Evolutionary conservation across 2,797 vertebrate genomes (phyloP).

Genomic region (Anomalospiza imberbis): DNA sequence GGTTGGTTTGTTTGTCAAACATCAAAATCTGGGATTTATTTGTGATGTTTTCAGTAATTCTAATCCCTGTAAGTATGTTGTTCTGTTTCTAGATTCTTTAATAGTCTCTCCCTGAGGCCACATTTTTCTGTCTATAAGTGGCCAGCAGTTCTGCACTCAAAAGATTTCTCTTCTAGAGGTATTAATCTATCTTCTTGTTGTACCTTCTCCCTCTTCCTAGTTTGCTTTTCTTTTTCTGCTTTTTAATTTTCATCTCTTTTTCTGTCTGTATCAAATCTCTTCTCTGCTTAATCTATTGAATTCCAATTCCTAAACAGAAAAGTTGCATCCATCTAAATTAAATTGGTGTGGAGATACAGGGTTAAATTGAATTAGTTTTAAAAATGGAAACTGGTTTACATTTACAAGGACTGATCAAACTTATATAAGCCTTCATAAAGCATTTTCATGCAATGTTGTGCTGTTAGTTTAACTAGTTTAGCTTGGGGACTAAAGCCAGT

Average conservation of each 20-base stretch:
- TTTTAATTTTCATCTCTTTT: background rate
- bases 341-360: background rate
- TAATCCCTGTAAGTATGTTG: background rate
- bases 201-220: background rate
- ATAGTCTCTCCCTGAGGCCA: background rate
- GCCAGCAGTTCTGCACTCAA: background rate
- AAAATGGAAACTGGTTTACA: background rate
- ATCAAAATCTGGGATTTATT: background rate
- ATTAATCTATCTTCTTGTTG: background rate
- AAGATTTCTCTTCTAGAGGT: background rate
- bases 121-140: background rate
- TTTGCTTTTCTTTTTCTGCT: background rate
- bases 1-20: background rate
- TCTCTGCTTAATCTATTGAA: background rate
- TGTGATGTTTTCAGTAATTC: background rate
- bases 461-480: background rate
- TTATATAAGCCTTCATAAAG: background rate
- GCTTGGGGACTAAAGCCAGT: background rate
- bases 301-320: background rate
- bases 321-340: background rate
- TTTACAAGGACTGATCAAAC: background rate
- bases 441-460: background rate
- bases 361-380: background rate
- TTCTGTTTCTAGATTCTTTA: background rate
- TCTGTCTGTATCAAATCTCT: background rate